Base-by-base conservation (phyloP, 2,113 vertebrate genomes). In the Pachypanchax playfairii region DNA sequence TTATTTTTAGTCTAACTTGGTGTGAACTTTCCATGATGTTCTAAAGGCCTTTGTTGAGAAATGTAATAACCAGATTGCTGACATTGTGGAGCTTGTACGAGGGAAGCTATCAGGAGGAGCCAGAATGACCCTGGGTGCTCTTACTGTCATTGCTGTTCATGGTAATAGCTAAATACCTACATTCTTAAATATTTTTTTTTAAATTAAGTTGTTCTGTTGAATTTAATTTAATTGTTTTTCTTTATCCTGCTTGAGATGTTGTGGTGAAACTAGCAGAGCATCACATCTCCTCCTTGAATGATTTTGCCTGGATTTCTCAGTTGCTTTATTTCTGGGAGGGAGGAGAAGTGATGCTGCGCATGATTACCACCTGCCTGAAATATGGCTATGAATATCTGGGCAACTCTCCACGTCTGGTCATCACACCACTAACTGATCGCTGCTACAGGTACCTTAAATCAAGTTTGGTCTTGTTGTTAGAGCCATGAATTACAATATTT, bases 361-460 rank as follows among this genome's bases (percentile, higher is more conserved):
- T 98, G 94, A 97, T 98, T 82, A 97, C 94, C 3, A 96, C 96
- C 1, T 91, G 90, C 61, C 83, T 90, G 55, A 93, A 86, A 46
- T 98, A 98, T 13, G 96, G 96, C 28, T 98, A 98, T 9, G 95
- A 98, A 65, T 98, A 98, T 65, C 87, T 98, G 79, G 96, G 96
- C 3, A 98, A 96, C 86, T 97, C 94, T 0, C 79, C 84, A 0
- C 92, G 95, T 4, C 91, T 98, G 69, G 95, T 98, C 79, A 98
- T 98, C 77, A 98, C 96, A 0, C 96, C 93, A 0, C 93, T 96
- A 28, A 98, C 96, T 1, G 96, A 96, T 84, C 88, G 95, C 67
- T 98, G 96, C 83, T 97, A 98, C 20, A 95, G 96, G 96, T 96
- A 67, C 11, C 21, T 9, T 5, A 20, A 24, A 14, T 13, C 12